These are phyloP conservation scores for Cheumatopsyche charites DNA, from an alignment of 1,140 invertebrate species.

Conservation along the genomic window DNA sequence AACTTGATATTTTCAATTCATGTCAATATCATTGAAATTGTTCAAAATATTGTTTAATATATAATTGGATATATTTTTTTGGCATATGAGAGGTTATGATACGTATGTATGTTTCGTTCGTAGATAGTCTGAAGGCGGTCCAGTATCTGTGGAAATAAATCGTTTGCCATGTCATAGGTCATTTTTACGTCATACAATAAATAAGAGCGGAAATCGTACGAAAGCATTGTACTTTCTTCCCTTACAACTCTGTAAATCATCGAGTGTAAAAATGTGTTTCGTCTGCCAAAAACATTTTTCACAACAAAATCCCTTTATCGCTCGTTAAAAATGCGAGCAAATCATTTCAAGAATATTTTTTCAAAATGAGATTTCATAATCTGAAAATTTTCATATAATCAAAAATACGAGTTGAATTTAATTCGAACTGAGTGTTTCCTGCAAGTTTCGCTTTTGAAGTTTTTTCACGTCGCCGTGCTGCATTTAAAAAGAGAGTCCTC, in stretches of 20 bases:
- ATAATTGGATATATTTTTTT: background rate
- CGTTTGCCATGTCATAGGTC: constrained; percentile 33
- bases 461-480: constrained; percentile 18
- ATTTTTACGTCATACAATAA: constrained; percentile 30
- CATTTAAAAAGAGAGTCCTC: constrained; percentile 25
- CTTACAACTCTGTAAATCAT: background rate
- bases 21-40: no score
- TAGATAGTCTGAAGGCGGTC: constrained; percentile 25
- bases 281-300: constrained; percentile 7
- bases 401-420: constrained; percentile 15
- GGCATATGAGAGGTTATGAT: background rate
- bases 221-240: constrained; percentile 19
- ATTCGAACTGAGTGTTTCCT: constrained; percentile 16
- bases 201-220: constrained; percentile 19
- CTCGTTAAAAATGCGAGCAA: no score
- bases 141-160: constrained; percentile 46
- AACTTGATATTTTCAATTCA: no score
- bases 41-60: no score
- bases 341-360: no score
- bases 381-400: background rate
- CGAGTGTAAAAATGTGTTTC: background rate
- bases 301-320: no score
- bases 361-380: no score
- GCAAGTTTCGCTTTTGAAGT: background rate
- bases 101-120: background rate